phyloP scores from a whole-genome alignment of 2,888 invertebrate species.

The Agrilus cyanescens region DNA sequence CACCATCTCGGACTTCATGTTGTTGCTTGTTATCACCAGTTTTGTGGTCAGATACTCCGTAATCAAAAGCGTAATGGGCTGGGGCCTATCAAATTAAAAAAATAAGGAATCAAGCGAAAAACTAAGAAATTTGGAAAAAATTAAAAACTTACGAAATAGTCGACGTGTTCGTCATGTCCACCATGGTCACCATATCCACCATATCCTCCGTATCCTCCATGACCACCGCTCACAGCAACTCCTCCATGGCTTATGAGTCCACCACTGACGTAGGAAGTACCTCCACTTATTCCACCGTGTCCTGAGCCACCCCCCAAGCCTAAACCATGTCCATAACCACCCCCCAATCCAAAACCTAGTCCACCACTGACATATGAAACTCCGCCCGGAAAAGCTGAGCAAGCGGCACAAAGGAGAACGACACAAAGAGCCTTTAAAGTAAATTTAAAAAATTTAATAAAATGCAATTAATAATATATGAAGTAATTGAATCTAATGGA shows the following conservation, averaged over 20 bases:
- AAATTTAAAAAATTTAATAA: too few species aligned
- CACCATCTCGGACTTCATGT: constrained; percentile 44
- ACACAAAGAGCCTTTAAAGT: too few species aligned
- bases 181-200: neutral
- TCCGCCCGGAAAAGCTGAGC: too few species aligned
- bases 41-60: constrained; percentile 48
- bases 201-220: neutral
- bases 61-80: constrained; percentile 45
- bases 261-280: too few species aligned
- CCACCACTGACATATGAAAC: neutral
- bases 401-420: too few species aligned
- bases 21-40: constrained; percentile 38
- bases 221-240: constrained; percentile 2
- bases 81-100: constrained; percentile 26
- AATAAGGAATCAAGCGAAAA: neutral
- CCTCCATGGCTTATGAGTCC: constrained; percentile 1
- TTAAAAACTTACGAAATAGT: constrained; percentile 11
- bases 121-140: too few species aligned
- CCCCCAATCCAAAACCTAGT: neutral
- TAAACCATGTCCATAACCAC: too few species aligned
- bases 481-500: too few species aligned
- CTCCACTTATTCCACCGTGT: too few species aligned
- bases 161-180: constrained; percentile 17
- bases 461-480: too few species aligned
- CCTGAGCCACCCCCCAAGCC: neutral